Evolutionary conservation across 2,797 vertebrate species (phyloP).

Genomic region (Taenioides sp.): DNA sequence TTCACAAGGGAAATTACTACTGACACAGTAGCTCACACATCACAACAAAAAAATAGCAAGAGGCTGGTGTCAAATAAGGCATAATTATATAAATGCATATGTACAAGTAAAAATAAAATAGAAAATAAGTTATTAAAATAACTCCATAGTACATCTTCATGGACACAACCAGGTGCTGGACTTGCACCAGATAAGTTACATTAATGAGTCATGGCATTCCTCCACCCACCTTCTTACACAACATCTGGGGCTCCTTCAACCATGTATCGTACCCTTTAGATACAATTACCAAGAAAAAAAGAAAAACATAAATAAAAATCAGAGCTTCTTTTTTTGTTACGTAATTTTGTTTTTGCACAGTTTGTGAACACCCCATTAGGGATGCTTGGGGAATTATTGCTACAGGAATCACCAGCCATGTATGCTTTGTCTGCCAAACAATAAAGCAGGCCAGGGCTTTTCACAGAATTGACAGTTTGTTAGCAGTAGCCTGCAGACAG

Average conservation of each 20-base stretch:
- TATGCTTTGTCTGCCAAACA: slow-evolving; percentile 11
- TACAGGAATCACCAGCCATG: not conserved
- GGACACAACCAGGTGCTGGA: too few species aligned
- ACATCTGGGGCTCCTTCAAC: not conserved
- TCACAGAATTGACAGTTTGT: slow-evolving; percentile 29
- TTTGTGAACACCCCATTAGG: slow-evolving; percentile 7
- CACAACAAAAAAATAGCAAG: too few species aligned
- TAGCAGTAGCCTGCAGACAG: slow-evolving; percentile 13
- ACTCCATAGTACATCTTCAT: too few species aligned
- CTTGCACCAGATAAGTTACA: too few species aligned
- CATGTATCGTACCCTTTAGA: slow-evolving; percentile 2
- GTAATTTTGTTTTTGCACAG: not conserved
- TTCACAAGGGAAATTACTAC: too few species aligned
- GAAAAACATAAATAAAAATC: too few species aligned
- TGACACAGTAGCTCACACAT: too few species aligned
- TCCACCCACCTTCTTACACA: slow-evolving; percentile 20
- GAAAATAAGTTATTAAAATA: too few species aligned
- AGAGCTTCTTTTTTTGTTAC: not conserved
- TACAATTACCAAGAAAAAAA: too few species aligned
- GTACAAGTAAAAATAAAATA: too few species aligned
- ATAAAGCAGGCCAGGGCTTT: not conserved
- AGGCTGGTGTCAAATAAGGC: too few species aligned
- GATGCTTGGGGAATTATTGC: not conserved
- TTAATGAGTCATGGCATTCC: slow-evolving; percentile 9
- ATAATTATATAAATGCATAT: too few species aligned